phyloP scores from a whole-genome alignment of 2,113 vertebrate species.

The Vireo altiloquus region DNA sequence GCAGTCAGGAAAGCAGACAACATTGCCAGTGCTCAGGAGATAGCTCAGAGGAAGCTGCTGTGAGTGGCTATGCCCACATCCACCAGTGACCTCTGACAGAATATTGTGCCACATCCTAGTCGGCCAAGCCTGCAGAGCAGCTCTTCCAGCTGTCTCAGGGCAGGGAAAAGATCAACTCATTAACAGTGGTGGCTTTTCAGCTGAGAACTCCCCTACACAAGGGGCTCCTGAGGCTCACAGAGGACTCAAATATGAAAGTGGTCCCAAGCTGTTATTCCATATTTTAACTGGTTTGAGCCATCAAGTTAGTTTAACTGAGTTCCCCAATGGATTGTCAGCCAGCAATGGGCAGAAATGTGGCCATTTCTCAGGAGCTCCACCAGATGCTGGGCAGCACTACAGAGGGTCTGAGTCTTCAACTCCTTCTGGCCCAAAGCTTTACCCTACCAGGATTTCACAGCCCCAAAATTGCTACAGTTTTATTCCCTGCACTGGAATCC shows the following conservation, averaged over 20 bases:
- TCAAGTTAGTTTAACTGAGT: neutral
- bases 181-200: neutral
- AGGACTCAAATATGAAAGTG: neutral
- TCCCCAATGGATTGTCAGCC: neutral
- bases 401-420: neutral
- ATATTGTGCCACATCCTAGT: neutral
- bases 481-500: neutral
- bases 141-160: neutral
- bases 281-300: neutral
- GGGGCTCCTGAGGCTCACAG: neutral
- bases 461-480: neutral
- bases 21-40: neutral
- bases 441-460: neutral
- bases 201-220: neutral
- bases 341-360: neutral
- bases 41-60: neutral
- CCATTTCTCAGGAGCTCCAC: neutral
- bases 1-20: neutral
- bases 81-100: neutral
- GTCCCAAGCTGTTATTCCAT: neutral
- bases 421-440: neutral
- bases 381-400: neutral
- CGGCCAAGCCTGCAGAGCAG: neutral
- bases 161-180: rapidly evolving
- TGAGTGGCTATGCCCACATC: neutral